A percentile compares a stretch with the other conserved stretches of the same genome.
Evolutionary conservation across 2,797 vertebrate species (phyloP).

Genomic region (Otus scops): DNA sequence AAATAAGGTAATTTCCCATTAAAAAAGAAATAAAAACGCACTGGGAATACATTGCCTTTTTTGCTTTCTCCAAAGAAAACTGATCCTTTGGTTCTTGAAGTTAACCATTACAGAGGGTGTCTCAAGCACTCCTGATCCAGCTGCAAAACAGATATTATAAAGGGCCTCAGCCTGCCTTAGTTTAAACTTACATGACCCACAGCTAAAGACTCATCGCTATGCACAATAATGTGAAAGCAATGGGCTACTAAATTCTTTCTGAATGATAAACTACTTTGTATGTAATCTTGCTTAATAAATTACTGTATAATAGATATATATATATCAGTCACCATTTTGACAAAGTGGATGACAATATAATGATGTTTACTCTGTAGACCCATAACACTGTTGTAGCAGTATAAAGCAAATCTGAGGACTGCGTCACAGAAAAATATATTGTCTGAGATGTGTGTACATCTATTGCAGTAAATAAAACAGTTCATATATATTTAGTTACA

Average conservation of each 20-base stretch:
- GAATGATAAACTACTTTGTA: neutral
- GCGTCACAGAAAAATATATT: neutral
- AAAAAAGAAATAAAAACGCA: neutral
- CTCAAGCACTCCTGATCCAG: neutral
- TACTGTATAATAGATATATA: neutral
- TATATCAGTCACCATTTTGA: neutral
- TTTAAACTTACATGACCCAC: neutral
- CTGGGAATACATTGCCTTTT: neutral
- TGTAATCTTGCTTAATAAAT: slow-evolving; percentile 8
- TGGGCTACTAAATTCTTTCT: neutral
- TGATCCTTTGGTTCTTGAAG: neutral
- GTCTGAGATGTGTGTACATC: neutral
- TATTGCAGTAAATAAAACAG: neutral
- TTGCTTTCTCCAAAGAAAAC: neutral
- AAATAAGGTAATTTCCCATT: neutral
- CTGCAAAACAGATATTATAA: neutral
- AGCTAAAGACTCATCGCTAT: neutral
- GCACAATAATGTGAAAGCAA: neutral
- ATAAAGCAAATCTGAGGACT: neutral
- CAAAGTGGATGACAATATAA: neutral
- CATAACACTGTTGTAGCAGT: neutral
- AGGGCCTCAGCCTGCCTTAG: neutral
- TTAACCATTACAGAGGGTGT: neutral
- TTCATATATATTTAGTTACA: neutral
- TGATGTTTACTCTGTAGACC: neutral